Evolutionary conservation across 2,113 vertebrate genomes (phyloP).

Genomic region (Pelecanoides urinatrix): DNA sequence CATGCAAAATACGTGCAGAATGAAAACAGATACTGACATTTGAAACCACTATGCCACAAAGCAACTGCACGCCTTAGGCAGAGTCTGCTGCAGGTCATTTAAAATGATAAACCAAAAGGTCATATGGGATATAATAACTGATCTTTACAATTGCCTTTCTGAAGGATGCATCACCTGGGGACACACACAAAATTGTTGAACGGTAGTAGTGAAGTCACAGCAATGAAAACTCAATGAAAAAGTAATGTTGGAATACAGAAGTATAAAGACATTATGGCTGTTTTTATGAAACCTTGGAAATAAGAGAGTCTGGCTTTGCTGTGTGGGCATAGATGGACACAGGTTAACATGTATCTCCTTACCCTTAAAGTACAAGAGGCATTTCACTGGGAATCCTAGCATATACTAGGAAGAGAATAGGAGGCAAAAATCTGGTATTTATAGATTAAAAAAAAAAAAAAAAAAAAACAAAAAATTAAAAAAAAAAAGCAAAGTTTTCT

Average conservation of each 20-base stretch:
- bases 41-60: background rate
- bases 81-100: conserved; percentile 40
- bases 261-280: background rate
- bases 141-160: conserved; percentile 13
- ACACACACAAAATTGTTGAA: background rate
- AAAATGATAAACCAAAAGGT: conserved; percentile 45
- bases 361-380: background rate
- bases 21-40: background rate
- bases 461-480: background rate
- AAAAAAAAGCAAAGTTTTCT: background rate
- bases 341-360: background rate
- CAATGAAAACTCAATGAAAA: background rate
- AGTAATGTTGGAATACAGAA: background rate
- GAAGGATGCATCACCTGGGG: conserved; percentile 33
- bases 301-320: background rate
- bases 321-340: background rate
- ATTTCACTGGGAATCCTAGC: background rate
- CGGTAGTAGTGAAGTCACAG: background rate
- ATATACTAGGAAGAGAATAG: background rate
- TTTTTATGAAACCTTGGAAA: background rate
- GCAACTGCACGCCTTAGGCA: background rate
- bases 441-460: background rate
- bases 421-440: background rate
- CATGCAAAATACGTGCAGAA: background rate
- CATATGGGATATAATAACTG: background rate